Evolutionary conservation across 2,797 vertebrate species (phyloP).

Genomic region (Triplophysa bombifrons): DNA sequence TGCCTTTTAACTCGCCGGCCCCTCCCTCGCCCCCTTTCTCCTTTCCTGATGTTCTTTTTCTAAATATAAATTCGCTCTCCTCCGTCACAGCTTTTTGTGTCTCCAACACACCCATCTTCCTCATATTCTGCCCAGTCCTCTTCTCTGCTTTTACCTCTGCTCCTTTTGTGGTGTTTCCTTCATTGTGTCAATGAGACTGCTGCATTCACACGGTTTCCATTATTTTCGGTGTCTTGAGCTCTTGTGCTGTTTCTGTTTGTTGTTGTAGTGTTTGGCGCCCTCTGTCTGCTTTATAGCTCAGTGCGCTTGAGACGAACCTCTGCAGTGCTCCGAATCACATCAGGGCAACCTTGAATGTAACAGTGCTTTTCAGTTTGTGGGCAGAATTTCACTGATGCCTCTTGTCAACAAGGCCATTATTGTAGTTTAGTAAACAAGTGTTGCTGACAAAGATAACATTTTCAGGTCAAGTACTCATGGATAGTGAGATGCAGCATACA

Average conservation of each 20-base stretch:
- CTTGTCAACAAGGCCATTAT: neutral
- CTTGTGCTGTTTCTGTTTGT: slow-evolving; percentile 62
- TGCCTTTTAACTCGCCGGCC: slow-evolving; percentile 35
- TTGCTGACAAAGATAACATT: neutral
- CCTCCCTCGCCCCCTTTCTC: neutral
- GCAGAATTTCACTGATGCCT: neutral
- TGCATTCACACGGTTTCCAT: slow-evolving; percentile 36
- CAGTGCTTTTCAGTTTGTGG: neutral
- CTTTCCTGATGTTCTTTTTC: slow-evolving; percentile 8
- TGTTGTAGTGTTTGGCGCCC: slow-evolving; percentile 60
- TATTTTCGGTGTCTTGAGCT: slow-evolving; percentile 38
- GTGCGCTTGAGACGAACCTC: slow-evolving; percentile 45
- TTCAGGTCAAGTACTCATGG: neutral
- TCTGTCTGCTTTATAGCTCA: slow-evolving; percentile 58
- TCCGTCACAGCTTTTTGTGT: neutral
- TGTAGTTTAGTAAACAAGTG: neutral
- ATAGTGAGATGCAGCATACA: neutral
- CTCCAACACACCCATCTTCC: slow-evolving; percentile 19
- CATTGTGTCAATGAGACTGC: slow-evolving; percentile 33
- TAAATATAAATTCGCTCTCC: slow-evolving; percentile 35
- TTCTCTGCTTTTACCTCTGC: slow-evolving; percentile 2
- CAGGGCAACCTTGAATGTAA: slow-evolving; percentile 24
- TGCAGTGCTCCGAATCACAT: slow-evolving; percentile 64
- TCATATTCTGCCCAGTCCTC: slow-evolving; percentile 8
- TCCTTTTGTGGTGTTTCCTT: slow-evolving; percentile 24